Conservation (phyloP, 2,888 invertebrate genomes). For the Ochropacha duplaris region DNA sequence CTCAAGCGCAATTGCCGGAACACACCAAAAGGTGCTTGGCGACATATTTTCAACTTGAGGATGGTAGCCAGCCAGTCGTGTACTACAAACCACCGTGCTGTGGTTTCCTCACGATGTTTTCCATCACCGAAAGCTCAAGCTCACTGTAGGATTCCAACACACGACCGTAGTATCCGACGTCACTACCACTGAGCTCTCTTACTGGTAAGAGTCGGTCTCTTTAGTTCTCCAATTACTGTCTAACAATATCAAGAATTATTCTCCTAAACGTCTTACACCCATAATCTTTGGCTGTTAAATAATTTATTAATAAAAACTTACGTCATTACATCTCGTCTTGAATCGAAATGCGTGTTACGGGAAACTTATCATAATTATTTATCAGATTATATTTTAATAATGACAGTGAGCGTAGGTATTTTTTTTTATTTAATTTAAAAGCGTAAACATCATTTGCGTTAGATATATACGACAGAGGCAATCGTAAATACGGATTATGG, state of each 20-base stretch:
- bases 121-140: too few relatives aligned
- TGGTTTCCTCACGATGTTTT: too few relatives aligned
- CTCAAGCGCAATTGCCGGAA: too few relatives aligned
- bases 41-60: too few relatives aligned
- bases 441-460: constrained; percentile 26
- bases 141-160: too few relatives aligned
- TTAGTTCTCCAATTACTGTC: background rate
- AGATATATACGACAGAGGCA: constrained; percentile 37
- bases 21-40: too few relatives aligned
- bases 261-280: background rate
- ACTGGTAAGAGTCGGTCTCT: background rate
- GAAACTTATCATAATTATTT: background rate
- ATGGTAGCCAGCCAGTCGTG: too few relatives aligned
- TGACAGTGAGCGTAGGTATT: background rate
- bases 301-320: background rate
- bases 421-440: constrained; percentile 25
- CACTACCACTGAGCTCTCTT: too few relatives aligned
- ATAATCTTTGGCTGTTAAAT: background rate
- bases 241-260: background rate
- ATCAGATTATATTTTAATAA: background rate
- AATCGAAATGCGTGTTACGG: background rate
- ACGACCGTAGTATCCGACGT: too few relatives aligned
- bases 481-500: constrained; percentile 45
- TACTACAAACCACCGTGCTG: too few relatives aligned
- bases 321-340: background rate